Evolutionary conservation across 2,113 vertebrate species (phyloP), one percentile per base, ranked within the genome.

Genomic region (Sylvietta virens): DNA sequence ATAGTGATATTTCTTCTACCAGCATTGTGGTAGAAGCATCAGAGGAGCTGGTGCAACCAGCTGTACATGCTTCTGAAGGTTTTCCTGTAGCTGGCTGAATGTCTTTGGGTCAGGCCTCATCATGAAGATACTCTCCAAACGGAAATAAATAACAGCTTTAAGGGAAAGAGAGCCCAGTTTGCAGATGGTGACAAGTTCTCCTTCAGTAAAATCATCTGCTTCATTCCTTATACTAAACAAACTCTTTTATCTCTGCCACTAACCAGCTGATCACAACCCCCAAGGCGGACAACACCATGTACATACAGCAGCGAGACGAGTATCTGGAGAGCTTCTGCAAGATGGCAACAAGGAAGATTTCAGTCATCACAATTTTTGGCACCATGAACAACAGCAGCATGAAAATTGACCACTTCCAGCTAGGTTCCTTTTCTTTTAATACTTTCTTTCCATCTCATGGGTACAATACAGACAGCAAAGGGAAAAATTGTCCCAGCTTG

Each of bases 321-420:
- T 99, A 99, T 65, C 97, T 99, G 98, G 99, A 99, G 94, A 98
- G 98, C 33, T 99, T 99, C 98, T 99, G 99, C 98, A 99, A 99
- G 97, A 99, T 99, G 99, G 99, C 99, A 92, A 98, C 99, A 8
- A 98, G 99, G 95, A 99, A 98, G 88, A 98, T 99, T 37, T 99
- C 99, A 24, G 99, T 99, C 94, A 98, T 99, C 95, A 99, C 99
- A 58, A 98, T 99, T 96, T 99, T 99, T 26, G 99, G 99, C 90
- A 98, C 98, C 45, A 94, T 99, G 95, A 98, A 97, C 97, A 99
- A 99, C 98, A 99, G 99, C 98, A 99, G 98, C 97, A 99, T 99
- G 99, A 99, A 99, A 95, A 99, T 99, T 11, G 99, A 99, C 97
- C 99, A 99, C 98, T 99, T 99, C 97, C 99, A 99, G 97, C 98